These are phyloP conservation scores for Euphonia xanthogaster DNA, from an alignment of 2,797 vertebrate species.

Conservation along the genomic window DNA sequence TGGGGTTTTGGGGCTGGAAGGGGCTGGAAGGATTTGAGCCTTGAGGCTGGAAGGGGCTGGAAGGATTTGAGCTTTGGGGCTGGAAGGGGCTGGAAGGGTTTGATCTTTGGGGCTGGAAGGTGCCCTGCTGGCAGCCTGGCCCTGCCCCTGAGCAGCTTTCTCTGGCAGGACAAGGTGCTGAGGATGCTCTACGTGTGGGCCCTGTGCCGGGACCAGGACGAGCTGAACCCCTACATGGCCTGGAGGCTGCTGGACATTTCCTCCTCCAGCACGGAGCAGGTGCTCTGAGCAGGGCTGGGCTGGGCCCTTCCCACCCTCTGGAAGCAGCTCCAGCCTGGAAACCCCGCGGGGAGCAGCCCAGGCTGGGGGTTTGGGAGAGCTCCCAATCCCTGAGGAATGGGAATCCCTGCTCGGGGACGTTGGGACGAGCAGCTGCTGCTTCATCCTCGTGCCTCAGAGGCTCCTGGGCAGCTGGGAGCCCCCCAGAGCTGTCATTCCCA, in stretches of 20 bases:
- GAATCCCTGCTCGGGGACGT: neutral
- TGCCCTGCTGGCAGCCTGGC: neutral
- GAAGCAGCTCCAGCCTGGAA: neutral
- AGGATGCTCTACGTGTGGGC: constrained; percentile 96
- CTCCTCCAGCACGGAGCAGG: constrained; percentile 90
- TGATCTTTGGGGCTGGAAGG: neutral
- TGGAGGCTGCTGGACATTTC: constrained; percentile 96
- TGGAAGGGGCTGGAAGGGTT: no score
- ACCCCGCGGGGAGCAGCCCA: neutral
- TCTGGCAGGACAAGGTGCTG: constrained; percentile 89
- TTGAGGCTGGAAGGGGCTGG: no score
- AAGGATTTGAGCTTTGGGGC: no score
- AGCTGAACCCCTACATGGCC: constrained; percentile 89
- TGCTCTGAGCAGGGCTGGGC: constrained; percentile 79
- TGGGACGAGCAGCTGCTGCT: neutral
- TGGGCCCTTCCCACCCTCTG: neutral
- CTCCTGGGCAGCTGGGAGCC: neutral
- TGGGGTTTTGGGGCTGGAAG: no score
- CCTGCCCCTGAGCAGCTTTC: neutral
- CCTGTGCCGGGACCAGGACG: constrained; percentile 92
- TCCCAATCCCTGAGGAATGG: neutral
- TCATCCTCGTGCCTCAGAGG: neutral
- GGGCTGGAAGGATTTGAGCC: no score
- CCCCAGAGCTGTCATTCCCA: neutral
- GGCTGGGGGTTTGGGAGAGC: neutral